These are phyloP conservation scores for Brienomyrus brachyistius DNA, from an alignment of 2,113 vertebrate species.

Conservation along the genomic window DNA sequence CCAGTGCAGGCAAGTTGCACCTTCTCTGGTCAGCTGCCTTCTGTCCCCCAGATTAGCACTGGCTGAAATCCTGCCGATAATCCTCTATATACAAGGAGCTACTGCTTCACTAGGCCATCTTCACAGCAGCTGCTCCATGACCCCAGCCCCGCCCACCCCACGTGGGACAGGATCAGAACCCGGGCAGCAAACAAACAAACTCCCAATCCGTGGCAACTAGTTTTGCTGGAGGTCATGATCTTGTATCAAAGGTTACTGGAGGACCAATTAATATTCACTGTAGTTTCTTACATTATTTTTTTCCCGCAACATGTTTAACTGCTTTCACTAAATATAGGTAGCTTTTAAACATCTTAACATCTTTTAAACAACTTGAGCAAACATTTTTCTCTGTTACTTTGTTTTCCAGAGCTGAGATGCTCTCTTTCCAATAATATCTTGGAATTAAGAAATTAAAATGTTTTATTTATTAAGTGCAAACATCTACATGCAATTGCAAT, in stretches of 20 bases:
- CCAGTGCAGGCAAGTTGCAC: constrained; percentile 37
- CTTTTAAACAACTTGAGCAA: neutral
- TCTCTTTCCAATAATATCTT: too few species aligned
- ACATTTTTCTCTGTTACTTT: neutral
- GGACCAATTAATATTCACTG: neutral
- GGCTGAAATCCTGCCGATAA: constrained; percentile 86
- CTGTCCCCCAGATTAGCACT: constrained; percentile 78
- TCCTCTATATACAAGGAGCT: constrained; percentile 78
- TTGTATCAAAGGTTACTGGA: neutral
- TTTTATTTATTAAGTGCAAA: neutral
- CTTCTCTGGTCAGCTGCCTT: constrained; percentile 63
- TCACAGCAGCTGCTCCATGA: constrained; percentile 44
- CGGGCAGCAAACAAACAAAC: neutral
- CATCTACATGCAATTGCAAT: neutral
- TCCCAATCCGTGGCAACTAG: neutral
- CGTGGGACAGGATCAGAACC: neutral
- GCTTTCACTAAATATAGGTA: neutral
- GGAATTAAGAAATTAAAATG: neutral
- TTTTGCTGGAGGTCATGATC: neutral
- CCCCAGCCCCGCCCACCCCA: constrained; percentile 18
- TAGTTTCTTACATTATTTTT: neutral
- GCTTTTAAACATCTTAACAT: neutral
- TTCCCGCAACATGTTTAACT: neutral
- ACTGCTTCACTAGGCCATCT: constrained; percentile 66
- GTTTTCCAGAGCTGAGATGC: neutral